phyloP scores from a whole-genome alignment of 2,797 vertebrate species.

The Karalla daura region DNA sequence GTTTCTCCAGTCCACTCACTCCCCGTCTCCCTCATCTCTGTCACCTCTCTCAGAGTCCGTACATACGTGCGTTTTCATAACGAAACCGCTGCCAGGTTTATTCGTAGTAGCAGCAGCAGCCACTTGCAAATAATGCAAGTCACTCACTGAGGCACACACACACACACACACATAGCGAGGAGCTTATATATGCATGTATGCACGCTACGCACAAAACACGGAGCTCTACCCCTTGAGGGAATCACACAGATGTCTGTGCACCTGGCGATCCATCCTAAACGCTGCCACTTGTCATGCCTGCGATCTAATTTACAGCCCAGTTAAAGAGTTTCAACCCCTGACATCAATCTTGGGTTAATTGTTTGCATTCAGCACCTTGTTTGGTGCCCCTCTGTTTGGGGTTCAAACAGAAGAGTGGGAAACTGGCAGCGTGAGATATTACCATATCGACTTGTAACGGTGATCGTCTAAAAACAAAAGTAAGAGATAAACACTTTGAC shows the following conservation, averaged over 20 bases:
- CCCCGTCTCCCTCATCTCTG: conserved; percentile 20
- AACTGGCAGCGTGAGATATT: not conserved
- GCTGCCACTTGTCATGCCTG: conserved; percentile 68
- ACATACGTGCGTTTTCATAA: conserved; percentile 32
- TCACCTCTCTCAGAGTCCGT: conserved; percentile 39
- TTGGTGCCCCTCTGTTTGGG: conserved; percentile 18
- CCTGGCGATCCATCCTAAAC: conserved; percentile 73
- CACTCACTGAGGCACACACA: conserved; percentile 12
- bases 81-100: conserved; percentile 21
- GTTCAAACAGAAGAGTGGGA: conserved; percentile 1
- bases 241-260: conserved; percentile 75
- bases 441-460: not conserved
- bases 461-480: not conserved
- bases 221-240: conserved; percentile 49
- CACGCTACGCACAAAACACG: conserved; percentile 1
- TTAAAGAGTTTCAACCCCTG: conserved; percentile 72
- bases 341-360: conserved; percentile 69
- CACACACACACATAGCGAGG: conserved; percentile 7
- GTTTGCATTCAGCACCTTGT: conserved; percentile 27
- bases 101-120: conserved; percentile 21
- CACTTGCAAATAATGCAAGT: conserved; percentile 55
- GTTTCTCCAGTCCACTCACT: conserved; percentile 22
- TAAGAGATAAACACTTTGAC: too few species aligned
- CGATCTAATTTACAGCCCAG: conserved; percentile 71
- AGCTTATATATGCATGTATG: conserved; percentile 5